phyloP scores from a whole-genome alignment of 2,888 invertebrate species.

The Didymodactylos carnosus region DNA sequence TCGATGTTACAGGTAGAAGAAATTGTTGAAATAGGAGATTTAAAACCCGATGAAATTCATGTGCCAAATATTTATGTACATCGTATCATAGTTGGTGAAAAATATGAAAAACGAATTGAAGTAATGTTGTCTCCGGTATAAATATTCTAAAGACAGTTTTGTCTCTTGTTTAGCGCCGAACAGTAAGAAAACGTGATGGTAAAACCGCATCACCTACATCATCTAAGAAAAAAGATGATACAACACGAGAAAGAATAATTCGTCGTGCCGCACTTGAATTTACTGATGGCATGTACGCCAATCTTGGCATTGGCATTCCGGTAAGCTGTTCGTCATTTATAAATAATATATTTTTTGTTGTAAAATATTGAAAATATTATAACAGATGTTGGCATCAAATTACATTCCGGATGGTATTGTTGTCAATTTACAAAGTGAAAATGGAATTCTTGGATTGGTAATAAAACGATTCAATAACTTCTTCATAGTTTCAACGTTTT shows the following conservation, averaged over 20 bases:
- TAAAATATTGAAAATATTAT: no score
- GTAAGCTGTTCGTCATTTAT: no score
- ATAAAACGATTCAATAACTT: conserved; percentile 18
- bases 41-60: conserved; percentile 46
- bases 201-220: no score
- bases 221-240: conserved; percentile 5
- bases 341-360: no score
- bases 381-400: conserved; percentile 63
- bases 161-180: no score
- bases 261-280: conserved; percentile 83
- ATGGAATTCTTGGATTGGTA: conserved; percentile 73
- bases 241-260: conserved; percentile 52
- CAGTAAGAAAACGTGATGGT: neutral
- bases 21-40: conserved; percentile 58
- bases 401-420: conserved; percentile 63
- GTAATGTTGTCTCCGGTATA: conserved; percentile 28
- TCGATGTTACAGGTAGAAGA: no score
- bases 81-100: conserved; percentile 53
- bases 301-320: neutral
- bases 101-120: conserved; percentile 76
- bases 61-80: conserved; percentile 82
- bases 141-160: no score
- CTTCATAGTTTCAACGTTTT: neutral
- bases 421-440: conserved; percentile 83
- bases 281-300: conserved; percentile 85